phyloP scores from a whole-genome alignment of 2,888 invertebrate species.

The Agriopis leucophaearia region DNA sequence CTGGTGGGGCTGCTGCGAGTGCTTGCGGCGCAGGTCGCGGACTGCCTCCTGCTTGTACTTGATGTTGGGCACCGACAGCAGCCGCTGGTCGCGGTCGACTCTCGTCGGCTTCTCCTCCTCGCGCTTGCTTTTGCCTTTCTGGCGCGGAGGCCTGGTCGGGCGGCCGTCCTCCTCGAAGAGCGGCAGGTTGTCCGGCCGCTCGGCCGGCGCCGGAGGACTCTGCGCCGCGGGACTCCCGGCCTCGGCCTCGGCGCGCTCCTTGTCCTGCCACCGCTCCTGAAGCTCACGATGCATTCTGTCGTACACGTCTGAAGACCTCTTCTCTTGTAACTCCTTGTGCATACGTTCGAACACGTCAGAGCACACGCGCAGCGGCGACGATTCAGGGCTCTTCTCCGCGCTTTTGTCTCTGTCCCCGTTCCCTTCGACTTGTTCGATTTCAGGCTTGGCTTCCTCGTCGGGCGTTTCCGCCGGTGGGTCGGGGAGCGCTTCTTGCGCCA shows the following conservation, averaged over 20 bases:
- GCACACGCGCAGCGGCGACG: conserved; percentile 62
- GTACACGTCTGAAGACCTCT: conserved; percentile 68
- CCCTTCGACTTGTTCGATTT: conserved; percentile 28
- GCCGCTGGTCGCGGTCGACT: conserved; percentile 82
- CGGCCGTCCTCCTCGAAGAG: conserved; percentile 72
- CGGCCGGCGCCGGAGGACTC: conserved; percentile 47
- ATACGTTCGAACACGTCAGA: conserved; percentile 77
- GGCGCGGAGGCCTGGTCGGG: conserved; percentile 76
- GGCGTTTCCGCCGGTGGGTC: conserved; percentile 44
- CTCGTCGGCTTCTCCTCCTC: conserved; percentile 21
- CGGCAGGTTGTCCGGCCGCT: conserved; percentile 89
- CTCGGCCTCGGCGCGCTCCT: conserved; percentile 63
- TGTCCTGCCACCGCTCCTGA: conserved; percentile 75
- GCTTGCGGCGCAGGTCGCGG: conserved; percentile 75
- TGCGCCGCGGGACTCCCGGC: conserved; percentile 2
- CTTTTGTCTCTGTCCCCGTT: not conserved
- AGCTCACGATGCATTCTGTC: conserved; percentile 79
- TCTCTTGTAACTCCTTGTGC: conserved; percentile 75
- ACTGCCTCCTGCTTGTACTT: conserved; percentile 86
- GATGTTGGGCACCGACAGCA: conserved; percentile 91
- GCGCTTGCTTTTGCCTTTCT: conserved; percentile 56
- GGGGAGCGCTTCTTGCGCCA: conserved; percentile 53
- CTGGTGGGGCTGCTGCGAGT: conserved; percentile 71
- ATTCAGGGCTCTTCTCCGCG: conserved; percentile 1
- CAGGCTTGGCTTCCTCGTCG: conserved; percentile 57